Evolutionary conservation across 2,113 vertebrate species (phyloP).

Genomic region (Tauraco erythrolophus): DNA sequence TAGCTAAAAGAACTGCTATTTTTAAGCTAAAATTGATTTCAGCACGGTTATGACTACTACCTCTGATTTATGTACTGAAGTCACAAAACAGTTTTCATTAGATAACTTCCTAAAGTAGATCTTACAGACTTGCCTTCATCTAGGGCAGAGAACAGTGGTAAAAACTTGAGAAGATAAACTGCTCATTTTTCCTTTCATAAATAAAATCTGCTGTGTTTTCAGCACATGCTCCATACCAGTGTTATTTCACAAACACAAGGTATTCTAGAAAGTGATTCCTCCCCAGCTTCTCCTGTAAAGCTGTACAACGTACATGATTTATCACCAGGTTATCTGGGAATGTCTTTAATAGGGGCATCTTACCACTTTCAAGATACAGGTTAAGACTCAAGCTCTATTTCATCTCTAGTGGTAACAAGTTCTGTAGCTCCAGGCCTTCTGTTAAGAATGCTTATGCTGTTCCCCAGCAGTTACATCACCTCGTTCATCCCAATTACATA

Average conservation of each 20-base stretch:
- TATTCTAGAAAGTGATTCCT: background rate
- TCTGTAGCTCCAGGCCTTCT: constrained; percentile 45
- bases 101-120: background rate
- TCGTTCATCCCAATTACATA: constrained; percentile 48
- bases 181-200: background rate
- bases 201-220: background rate
- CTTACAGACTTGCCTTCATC: background rate
- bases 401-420: constrained; percentile 54
- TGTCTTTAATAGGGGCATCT: constrained; percentile 27
- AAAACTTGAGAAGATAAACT: background rate
- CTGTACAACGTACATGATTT: background rate
- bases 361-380: constrained; percentile 23
- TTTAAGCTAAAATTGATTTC: background rate
- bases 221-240: rapidly evolving
- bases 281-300: background rate
- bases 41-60: background rate
- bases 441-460: constrained; percentile 50
- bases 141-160: background rate
- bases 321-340: constrained; percentile 11
- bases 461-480: constrained; percentile 51
- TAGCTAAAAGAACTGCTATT: background rate
- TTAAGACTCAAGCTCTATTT: constrained; percentile 46
- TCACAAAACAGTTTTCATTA: background rate
- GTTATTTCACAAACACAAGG: background rate
- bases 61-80: background rate